Base-by-base conservation (phyloP, 1,140 invertebrate species). In the Drosophila pectinifera region DNA sequence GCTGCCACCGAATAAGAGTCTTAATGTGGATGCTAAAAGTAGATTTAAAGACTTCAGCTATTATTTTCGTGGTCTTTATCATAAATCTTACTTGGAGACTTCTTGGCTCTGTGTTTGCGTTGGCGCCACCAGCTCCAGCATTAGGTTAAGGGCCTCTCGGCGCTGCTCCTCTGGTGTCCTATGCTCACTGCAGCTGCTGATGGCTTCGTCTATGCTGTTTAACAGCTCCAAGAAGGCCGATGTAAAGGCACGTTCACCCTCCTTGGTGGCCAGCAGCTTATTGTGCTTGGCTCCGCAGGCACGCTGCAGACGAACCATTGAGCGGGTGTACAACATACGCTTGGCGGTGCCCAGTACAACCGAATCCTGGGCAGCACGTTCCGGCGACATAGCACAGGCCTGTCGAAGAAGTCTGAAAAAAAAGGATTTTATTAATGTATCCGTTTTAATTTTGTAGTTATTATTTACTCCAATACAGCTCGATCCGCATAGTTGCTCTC, bases 401-500 rank as follows among this genome's bases (percentile, higher is more conserved):
- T 82, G 59, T 13, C 91, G 80, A 2, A 92, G 51, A 1, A 92
- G 69, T 18, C 89, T 92, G 5, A 4, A 16, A 11, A 4, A 18
- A 1, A 14, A 45, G 34, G 28, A 3, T 2, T 13, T 0, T 18
- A 14, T 36, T 43, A n/a, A 16, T 45, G 14, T 36, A 18, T 26
- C 4, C 8, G 26, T 11, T 20, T 36, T 14, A 1, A 38, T 20
- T 28, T 31, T 3, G 48, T 20, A 34, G 5, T 4, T 0, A 31
- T 24, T 24, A 84, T 92, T 83, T 81, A 94, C 93, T 92, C 88
- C 53, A 94, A 79, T 10, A 94, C 86, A 42, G 91, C 86, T 53
- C 92, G 91, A 79, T 94, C 93, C 31, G 93, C 86, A 63, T 93
- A 84, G 49, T 91, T 89, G 18, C 61, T 92, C 46, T 93, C 77